Evolutionary conservation across 2,797 vertebrate genomes (phyloP).

Genomic region (Chiroxiphia lanceolata): DNA sequence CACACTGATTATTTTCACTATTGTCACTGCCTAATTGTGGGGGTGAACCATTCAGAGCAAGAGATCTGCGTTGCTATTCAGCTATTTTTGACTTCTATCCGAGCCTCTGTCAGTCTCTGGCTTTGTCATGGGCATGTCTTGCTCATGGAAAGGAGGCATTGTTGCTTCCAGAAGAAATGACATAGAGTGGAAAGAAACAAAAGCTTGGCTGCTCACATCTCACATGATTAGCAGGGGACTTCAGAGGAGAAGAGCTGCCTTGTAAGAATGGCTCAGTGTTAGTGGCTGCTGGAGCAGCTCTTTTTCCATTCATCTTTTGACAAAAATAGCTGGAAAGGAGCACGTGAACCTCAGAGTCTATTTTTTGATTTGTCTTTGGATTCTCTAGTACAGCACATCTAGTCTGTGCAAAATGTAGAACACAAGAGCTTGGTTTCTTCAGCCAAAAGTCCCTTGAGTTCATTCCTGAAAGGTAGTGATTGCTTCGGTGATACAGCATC

Average conservation of each 20-base stretch:
- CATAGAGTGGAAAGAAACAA: neutral
- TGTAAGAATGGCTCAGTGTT: neutral
- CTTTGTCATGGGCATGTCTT: neutral
- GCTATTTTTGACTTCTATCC: neutral
- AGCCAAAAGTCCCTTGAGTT: neutral
- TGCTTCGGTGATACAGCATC: neutral
- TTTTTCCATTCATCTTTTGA: conserved; percentile 25
- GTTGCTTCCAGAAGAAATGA: neutral
- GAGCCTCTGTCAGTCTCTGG: neutral
- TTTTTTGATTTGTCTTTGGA: neutral
- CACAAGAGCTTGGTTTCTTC: neutral
- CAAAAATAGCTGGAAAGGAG: conserved; percentile 23
- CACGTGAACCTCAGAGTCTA: neutral
- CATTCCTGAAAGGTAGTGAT: neutral
- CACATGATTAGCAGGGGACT: neutral
- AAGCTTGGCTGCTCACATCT: neutral
- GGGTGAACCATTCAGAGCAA: no score
- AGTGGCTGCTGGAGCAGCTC: neutral
- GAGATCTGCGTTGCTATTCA: no score
- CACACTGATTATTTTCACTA: no score
- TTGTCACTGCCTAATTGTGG: no score
- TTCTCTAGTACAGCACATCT: neutral
- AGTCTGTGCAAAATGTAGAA: neutral
- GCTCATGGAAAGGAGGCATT: neutral
- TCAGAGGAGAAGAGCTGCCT: neutral